phyloP scores from a whole-genome alignment of 2,113 vertebrate species.

The Neolamprologus devosi region DNA sequence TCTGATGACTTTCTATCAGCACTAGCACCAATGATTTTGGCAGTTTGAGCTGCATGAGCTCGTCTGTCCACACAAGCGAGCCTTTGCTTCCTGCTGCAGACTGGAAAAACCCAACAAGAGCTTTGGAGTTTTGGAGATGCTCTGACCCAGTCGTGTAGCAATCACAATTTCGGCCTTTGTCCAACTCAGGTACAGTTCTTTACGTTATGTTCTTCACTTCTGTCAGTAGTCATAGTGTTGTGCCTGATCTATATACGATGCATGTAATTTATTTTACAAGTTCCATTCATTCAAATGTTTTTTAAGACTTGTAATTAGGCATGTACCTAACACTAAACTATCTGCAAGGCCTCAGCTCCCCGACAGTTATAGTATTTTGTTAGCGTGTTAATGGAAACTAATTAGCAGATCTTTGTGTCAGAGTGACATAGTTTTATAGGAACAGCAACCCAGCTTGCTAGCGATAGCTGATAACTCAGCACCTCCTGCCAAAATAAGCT shows the following conservation, averaged over 20 bases:
- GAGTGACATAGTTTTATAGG: not conserved
- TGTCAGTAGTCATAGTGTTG: not conserved
- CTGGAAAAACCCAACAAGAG: not conserved
- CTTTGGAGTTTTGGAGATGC: not conserved
- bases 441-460: not conserved
- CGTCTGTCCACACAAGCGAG: not conserved
- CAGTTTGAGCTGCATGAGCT: not conserved
- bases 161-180: not conserved
- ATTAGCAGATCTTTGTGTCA: not conserved
- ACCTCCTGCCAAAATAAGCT: not conserved
- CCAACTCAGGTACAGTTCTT: not conserved
- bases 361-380: not conserved
- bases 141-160: not conserved
- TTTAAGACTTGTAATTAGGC: not conserved
- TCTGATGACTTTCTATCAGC: not conserved
- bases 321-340: not conserved
- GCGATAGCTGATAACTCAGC: not conserved
- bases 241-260: not conserved
- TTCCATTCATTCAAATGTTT: not conserved
- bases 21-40: not conserved
- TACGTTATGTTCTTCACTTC: not conserved
- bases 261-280: not conserved
- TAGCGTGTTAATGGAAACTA: not conserved
- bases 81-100: not conserved
- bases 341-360: not conserved